These are phyloP conservation scores for Enteromius thamalakanensis DNA, from an alignment of 2,797 vertebrate species.

Conservation along the genomic window DNA sequence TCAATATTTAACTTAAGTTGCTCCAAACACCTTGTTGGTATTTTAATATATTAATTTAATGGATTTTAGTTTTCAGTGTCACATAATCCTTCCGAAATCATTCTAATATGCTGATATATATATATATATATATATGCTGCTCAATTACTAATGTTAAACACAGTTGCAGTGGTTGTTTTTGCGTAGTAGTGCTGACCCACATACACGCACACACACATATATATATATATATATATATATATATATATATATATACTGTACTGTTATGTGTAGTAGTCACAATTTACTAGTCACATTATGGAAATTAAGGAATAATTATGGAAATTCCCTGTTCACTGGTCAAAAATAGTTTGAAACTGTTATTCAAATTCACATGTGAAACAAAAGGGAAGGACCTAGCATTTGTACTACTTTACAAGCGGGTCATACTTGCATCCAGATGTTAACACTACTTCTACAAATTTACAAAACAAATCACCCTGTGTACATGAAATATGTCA, in stretches of 20 bases:
- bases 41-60: neutral
- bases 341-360: neutral
- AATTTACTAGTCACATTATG: neutral
- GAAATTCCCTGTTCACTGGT: neutral
- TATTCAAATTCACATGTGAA: no score
- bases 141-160: neutral
- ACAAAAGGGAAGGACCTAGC: neutral
- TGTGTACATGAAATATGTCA: neutral
- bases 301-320: no score
- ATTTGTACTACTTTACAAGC: neutral
- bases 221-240: no score
- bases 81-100: neutral
- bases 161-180: neutral
- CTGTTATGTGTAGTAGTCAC: no score
- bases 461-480: neutral
- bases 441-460: neutral
- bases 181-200: neutral
- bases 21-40: neutral
- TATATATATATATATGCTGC: no score
- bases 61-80: neutral
- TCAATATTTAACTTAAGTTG: neutral
- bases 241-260: no score
- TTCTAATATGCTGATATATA: neutral
- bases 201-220: no score
- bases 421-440: neutral